phyloP scores from a whole-genome alignment of 2,888 invertebrate species.

The Drosophila greeni region DNA sequence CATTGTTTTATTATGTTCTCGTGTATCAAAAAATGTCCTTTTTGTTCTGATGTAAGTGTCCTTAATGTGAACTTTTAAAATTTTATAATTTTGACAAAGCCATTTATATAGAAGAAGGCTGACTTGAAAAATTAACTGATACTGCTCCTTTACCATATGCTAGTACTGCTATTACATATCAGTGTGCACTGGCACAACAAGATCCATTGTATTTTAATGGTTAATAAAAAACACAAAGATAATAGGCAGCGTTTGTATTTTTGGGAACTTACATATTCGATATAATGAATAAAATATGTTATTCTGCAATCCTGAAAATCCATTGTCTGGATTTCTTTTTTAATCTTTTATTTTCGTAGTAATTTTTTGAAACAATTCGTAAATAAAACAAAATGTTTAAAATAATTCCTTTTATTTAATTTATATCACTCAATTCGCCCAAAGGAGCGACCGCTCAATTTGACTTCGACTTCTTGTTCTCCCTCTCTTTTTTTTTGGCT shows the following conservation, averaged over 20 bases:
- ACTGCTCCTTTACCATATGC: background rate
- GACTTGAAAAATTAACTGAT: background rate
- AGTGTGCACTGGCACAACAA: background rate
- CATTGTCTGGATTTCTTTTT: too few relatives aligned
- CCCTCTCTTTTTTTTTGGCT: background rate
- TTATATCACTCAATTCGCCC: too few relatives aligned
- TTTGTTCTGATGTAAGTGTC: background rate
- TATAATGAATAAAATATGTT: too few relatives aligned
- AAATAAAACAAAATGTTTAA: too few relatives aligned
- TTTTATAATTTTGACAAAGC: background rate
- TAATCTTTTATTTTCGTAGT: too few relatives aligned
- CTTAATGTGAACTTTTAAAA: background rate
- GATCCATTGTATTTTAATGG: conserved; percentile 13
- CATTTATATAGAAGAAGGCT: background rate
- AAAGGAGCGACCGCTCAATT: background rate
- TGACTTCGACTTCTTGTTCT: background rate
- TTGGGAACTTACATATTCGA: background rate
- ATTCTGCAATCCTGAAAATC: too few relatives aligned
- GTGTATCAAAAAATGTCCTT: background rate
- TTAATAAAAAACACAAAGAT: background rate
- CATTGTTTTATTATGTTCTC: background rate
- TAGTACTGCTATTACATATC: background rate
- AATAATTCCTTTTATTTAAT: too few relatives aligned
- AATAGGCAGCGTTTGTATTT: background rate
- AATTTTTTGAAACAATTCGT: too few relatives aligned